Conservation (phyloP, 2,888 invertebrate species). For the Drosophila dives region DNA sequence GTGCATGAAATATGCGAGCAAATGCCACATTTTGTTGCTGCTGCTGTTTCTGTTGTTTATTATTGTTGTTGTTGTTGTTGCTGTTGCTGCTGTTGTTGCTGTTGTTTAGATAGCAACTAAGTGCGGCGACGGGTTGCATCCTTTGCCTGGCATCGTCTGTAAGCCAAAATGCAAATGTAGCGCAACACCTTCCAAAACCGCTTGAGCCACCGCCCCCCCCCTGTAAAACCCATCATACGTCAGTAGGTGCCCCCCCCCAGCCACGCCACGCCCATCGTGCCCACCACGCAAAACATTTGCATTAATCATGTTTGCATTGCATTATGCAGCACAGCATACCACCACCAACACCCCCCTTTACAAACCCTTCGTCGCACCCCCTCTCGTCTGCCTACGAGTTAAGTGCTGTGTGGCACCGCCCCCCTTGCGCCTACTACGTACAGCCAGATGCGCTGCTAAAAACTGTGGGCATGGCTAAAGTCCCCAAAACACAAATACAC, state of each 20-base stretch:
- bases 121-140: conserved; percentile 66
- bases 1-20: conserved; percentile 75
- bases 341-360: background rate
- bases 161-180: conserved; percentile 77
- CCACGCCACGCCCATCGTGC: conserved; percentile 47
- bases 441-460: conserved; percentile 24
- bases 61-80: conserved; percentile 10
- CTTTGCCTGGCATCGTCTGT: conserved; percentile 35
- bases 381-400: conserved; percentile 27
- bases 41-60: conserved; percentile 15
- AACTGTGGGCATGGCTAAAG: conserved; percentile 53
- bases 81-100: conserved; percentile 31
- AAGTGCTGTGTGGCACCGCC: conserved; percentile 42
- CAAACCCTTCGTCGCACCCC: background rate
- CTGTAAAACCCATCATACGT: background rate
- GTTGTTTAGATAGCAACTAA: conserved; percentile 73
- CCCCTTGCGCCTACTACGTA: conserved; percentile 13
- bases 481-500: conserved; percentile 28
- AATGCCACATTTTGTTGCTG: conserved; percentile 22
- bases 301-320: conserved; percentile 80
- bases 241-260: background rate
- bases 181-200: conserved; percentile 68
- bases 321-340: conserved; percentile 73
- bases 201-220: background rate
- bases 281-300: conserved; percentile 78